Percentiles rank a stretch among this genome's conserved stretches.
phyloP scores from a whole-genome alignment of 2,797 vertebrate species.

The Euthynnus affinis region DNA sequence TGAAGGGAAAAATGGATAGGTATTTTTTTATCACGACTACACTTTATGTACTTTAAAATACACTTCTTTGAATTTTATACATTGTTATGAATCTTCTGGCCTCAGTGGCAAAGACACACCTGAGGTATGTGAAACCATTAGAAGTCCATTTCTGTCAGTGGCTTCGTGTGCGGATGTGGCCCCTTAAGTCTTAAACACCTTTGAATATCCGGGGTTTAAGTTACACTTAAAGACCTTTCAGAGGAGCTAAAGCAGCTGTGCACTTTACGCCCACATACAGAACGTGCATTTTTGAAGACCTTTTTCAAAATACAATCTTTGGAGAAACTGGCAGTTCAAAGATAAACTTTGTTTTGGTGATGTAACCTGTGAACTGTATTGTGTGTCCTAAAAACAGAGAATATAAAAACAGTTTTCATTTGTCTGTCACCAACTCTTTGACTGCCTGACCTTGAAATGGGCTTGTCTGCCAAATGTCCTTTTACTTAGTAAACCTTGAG shows the following conservation, averaged over 20 bases:
- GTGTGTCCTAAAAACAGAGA: no score
- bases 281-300: background rate
- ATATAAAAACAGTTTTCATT: background rate
- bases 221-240: slow-evolving; percentile 22
- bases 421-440: background rate
- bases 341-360: no score
- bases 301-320: background rate
- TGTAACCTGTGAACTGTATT: no score
- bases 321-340: background rate
- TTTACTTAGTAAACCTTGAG: background rate
- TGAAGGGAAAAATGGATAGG: background rate
- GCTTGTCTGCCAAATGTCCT: no score
- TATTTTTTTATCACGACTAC: no score
- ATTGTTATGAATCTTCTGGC: background rate
- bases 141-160: slow-evolving; percentile 9
- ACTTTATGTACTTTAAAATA: background rate
- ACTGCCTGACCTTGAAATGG: background rate
- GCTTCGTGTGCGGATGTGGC: slow-evolving; percentile 3
- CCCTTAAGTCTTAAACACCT: slow-evolving; percentile 11
- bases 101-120: no score
- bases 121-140: slow-evolving; percentile 26
- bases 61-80: background rate
- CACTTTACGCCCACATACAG: background rate
- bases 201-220: slow-evolving; percentile 9
- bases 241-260: slow-evolving; percentile 35